These are phyloP conservation scores for Lithophane socia DNA, from an alignment of 2,888 invertebrate genomes.

Conservation along the genomic window DNA sequence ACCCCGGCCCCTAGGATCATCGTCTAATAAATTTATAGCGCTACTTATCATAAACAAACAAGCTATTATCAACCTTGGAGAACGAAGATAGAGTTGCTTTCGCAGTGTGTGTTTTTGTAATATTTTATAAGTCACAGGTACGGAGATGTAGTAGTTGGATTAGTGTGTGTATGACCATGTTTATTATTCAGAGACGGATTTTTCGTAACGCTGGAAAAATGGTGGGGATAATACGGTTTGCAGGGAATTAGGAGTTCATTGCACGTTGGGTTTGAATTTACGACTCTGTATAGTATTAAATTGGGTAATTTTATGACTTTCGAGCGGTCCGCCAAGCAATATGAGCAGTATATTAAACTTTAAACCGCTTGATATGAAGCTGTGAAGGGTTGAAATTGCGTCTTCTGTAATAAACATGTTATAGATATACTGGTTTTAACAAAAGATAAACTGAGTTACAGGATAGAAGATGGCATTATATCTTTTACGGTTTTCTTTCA, in stretches of 20 bases:
- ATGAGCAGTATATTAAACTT: constrained; percentile 45
- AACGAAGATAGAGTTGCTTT: constrained; percentile 24
- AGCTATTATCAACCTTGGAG: constrained; percentile 50
- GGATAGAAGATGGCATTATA: not conserved
- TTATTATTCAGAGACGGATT: constrained; percentile 56
- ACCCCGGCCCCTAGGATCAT: constrained; percentile 66
- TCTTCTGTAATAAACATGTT: constrained; percentile 25
- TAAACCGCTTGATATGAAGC: constrained; percentile 39
- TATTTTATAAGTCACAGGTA: constrained; percentile 66
- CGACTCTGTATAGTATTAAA: constrained; percentile 38
- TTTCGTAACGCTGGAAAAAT: constrained; percentile 53
- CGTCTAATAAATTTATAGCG: constrained; percentile 74
- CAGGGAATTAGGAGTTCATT: constrained; percentile 44
- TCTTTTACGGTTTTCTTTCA: not conserved
- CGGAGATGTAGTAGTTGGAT: constrained; percentile 65
- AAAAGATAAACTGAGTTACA: not conserved
- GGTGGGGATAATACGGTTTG: constrained; percentile 32
- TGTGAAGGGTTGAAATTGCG: constrained; percentile 20
- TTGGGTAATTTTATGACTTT: constrained; percentile 48
- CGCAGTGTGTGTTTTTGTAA: constrained; percentile 40
- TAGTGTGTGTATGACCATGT: constrained; percentile 60
- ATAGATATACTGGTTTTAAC: not conserved
- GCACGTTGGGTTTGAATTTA: constrained; percentile 35
- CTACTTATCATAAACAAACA: constrained; percentile 54
- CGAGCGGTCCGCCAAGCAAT: constrained; percentile 29